phyloP scores from a whole-genome alignment of 1,140 invertebrate genomes.

The Pristionchus pacificus region DNA sequence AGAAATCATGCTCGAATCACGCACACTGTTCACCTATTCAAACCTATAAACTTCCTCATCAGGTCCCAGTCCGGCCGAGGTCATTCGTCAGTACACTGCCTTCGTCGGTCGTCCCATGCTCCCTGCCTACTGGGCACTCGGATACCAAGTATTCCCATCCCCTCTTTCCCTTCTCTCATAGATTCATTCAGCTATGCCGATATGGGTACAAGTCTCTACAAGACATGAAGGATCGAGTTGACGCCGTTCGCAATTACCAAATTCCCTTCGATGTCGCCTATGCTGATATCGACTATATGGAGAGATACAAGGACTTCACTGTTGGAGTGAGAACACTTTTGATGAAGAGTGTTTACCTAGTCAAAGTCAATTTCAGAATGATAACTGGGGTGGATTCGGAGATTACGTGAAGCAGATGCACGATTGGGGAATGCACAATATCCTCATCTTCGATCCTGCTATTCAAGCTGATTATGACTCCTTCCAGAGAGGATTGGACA shows the following conservation, averaged over 20 bases:
- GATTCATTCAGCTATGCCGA: slow-evolving; percentile 62
- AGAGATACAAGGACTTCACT: slow-evolving; percentile 79
- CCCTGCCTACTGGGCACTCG: slow-evolving; percentile 61
- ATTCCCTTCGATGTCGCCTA: slow-evolving; percentile 58
- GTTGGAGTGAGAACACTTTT: slow-evolving; percentile 63
- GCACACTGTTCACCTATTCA: no score
- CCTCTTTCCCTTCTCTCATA: neutral
- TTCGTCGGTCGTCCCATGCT: slow-evolving; percentile 56
- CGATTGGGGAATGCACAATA: slow-evolving; percentile 20
- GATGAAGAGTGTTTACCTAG: neutral
- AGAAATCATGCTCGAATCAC: neutral
- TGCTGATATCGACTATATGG: slow-evolving; percentile 77
- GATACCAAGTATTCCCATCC: slow-evolving; percentile 44
- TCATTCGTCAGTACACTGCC: slow-evolving; percentile 62
- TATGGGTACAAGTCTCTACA: slow-evolving; percentile 71
- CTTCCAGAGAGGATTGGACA: slow-evolving; percentile 30
- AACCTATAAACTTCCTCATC: no score
- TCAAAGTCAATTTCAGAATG: slow-evolving; percentile 10
- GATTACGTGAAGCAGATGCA: slow-evolving; percentile 37
- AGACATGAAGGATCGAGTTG: slow-evolving; percentile 63
- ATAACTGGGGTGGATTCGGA: slow-evolving; percentile 31
- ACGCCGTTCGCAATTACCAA: slow-evolving; percentile 53
- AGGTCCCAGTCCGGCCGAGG: slow-evolving; percentile 60
- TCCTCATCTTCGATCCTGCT: slow-evolving; percentile 38
- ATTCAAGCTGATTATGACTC: slow-evolving; percentile 37